Percentiles rank a stretch among this genome's conserved stretches.
Conservation (phyloP, 2,888 invertebrate genomes). For the Periphyllus acericola region DNA sequence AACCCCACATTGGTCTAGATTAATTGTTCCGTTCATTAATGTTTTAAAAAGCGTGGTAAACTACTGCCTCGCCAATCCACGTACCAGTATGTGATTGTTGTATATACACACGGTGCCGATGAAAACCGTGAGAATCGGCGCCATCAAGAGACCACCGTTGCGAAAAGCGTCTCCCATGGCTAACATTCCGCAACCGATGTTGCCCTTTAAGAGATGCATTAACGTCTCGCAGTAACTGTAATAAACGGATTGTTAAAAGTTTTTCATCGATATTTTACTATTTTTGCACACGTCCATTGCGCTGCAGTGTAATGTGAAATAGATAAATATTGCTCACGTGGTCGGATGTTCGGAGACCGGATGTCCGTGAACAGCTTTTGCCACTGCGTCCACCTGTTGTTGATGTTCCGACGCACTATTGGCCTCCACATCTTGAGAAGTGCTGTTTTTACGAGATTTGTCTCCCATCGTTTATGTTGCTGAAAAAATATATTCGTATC, state of each 20-base stretch:
- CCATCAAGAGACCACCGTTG: constrained; percentile 88
- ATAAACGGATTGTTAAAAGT: not conserved
- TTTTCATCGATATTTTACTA: not conserved
- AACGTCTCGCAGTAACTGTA: constrained; percentile 84
- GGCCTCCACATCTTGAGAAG: constrained; percentile 47
- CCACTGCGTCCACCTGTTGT: constrained; percentile 39
- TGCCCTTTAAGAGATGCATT: constrained; percentile 93
- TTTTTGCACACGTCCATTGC: not conserved
- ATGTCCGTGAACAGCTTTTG: constrained; percentile 56
- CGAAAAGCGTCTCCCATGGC: constrained; percentile 95
- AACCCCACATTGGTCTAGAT: too few species aligned
- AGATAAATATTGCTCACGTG: constrained; percentile 50
- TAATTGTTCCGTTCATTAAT: too few species aligned
- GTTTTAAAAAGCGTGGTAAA: too few species aligned
- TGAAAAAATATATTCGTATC: not conserved
- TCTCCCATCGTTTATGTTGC: constrained; percentile 55
- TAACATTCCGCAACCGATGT: constrained; percentile 93
- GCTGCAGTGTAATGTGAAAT: not conserved
- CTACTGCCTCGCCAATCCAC: constrained; percentile 64
- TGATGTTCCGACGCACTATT: constrained; percentile 6
- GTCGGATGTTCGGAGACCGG: constrained; percentile 59
- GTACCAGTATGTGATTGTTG: constrained; percentile 89
- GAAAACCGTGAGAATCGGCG: constrained; percentile 78
- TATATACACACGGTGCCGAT: constrained; percentile 89
- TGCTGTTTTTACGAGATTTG: constrained; percentile 46